phyloP scores from a whole-genome alignment of 1,140 invertebrate species.

The Calliopsis andreniformis region DNA sequence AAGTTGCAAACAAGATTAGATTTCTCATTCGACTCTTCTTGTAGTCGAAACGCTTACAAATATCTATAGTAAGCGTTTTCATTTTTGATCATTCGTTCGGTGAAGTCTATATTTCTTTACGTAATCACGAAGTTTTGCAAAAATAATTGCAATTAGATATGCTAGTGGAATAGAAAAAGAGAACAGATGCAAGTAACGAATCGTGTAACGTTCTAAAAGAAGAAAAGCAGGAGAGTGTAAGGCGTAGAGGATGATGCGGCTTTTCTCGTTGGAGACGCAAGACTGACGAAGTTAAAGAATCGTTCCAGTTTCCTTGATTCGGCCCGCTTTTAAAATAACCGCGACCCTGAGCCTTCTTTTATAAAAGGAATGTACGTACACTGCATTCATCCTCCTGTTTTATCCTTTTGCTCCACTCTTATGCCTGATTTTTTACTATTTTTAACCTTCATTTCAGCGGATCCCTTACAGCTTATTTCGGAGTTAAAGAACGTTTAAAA shows the following conservation, averaged over 20 bases:
- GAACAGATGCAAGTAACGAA: not conserved
- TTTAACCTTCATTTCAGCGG: slow-evolving; percentile 35
- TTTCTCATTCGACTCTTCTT: too few relatives aligned
- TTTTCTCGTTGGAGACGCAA: not conserved
- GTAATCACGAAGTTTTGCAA: too few relatives aligned
- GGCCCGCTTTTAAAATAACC: slow-evolving; percentile 23
- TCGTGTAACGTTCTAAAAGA: not conserved
- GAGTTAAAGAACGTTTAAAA: not conserved
- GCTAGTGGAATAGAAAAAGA: too few relatives aligned
- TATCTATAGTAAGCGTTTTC: too few relatives aligned
- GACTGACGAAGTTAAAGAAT: slow-evolving; percentile 7
- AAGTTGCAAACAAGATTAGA: not conserved
- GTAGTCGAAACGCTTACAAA: too few relatives aligned
- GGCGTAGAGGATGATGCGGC: not conserved
- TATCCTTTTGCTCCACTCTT: not conserved
- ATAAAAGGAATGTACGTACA: slow-evolving; percentile 28
- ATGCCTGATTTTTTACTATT: slow-evolving; percentile 1
- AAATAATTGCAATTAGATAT: too few relatives aligned
- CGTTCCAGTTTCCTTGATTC: slow-evolving; percentile 52
- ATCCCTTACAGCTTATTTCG: not conserved
- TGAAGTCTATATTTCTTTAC: too few relatives aligned
- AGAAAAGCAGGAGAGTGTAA: not conserved
- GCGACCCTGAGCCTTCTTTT: slow-evolving; percentile 48
- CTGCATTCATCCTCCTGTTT: slow-evolving; percentile 41
- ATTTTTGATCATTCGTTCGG: too few relatives aligned